Percentiles rank a stretch among this genome's conserved stretches.
Conservation (phyloP, 2,888 invertebrate species). For the Agonopterix heracliana region DNA sequence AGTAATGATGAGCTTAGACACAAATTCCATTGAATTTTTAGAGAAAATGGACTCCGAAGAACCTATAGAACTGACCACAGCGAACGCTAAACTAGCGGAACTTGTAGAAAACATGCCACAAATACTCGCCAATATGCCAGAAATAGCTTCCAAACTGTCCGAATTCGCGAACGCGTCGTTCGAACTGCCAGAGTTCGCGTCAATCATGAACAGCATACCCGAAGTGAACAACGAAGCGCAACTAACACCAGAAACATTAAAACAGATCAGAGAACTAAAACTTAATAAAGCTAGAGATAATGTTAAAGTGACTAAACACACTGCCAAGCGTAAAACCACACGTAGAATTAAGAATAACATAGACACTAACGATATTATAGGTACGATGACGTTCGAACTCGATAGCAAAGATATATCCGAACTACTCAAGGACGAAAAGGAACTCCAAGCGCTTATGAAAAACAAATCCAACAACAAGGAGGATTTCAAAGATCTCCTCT, state of each 20-base stretch:
- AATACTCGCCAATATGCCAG: conserved; percentile 64
- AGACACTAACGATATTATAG: conserved; percentile 39
- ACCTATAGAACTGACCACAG: conserved; percentile 35
- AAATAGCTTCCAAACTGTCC: conserved; percentile 52
- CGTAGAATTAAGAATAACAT: conserved; percentile 46
- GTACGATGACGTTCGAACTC: conserved; percentile 53
- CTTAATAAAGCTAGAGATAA: conserved; percentile 53
- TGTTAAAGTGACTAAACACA: conserved; percentile 65
- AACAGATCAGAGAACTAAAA: conserved; percentile 65
- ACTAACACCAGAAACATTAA: conserved; percentile 63
- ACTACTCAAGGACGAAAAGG: conserved; percentile 51
- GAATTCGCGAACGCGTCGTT: conserved; percentile 57
- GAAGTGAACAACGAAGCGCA: conserved; percentile 59
- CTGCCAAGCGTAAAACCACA: conserved; percentile 57
- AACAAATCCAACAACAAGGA: conserved; percentile 44
- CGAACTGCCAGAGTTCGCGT: conserved; percentile 61
- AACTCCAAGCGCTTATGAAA: conserved; percentile 43
- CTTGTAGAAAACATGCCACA: conserved; percentile 65
- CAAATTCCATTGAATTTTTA: conserved; percentile 53
- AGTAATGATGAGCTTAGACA: conserved; percentile 61
- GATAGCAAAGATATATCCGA: conserved; percentile 54
- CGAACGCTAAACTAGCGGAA: conserved; percentile 52
- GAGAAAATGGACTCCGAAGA: conserved; percentile 52
- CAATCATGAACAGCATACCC: conserved; percentile 56
- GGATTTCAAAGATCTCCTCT: conserved; percentile 53